Percentiles rank a stretch among this genome's conserved stretches.
These are phyloP conservation scores for Anastatus disparis DNA, from an alignment of 1,140 invertebrate genomes.

Conservation along the genomic window DNA sequence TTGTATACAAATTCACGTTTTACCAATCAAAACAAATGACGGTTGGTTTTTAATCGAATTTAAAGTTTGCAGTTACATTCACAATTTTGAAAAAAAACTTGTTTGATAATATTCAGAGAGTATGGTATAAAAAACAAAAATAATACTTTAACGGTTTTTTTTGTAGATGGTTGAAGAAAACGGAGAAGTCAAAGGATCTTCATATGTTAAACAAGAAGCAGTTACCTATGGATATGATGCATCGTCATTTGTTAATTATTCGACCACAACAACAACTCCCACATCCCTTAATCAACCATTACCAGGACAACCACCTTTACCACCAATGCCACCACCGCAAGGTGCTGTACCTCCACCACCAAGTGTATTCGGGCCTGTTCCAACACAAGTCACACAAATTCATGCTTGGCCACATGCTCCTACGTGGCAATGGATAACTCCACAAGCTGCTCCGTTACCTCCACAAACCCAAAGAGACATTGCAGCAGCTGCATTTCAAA, in stretches of 20 bases:
- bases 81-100: not conserved
- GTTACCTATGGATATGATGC: constrained; percentile 53
- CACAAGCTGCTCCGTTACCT: constrained; percentile 49
- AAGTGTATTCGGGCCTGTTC: constrained; percentile 57
- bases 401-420: constrained; percentile 58
- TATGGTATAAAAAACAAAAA: too few relatives aligned
- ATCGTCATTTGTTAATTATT: constrained; percentile 40
- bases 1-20: not conserved
- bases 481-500: constrained; percentile 51
- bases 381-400: constrained; percentile 58
- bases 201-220: constrained; percentile 52
- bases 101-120: not conserved
- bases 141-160: not conserved
- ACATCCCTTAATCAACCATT: constrained; percentile 56
- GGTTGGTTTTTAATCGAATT: not conserved
- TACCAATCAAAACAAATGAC: not conserved
- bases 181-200: constrained; percentile 50
- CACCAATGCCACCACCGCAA: constrained; percentile 61
- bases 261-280: constrained; percentile 44
- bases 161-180: constrained; percentile 46
- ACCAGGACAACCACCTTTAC: constrained; percentile 63
- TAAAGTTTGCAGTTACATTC: not conserved
- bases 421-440: constrained; percentile 63
- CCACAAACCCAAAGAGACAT: constrained; percentile 51
- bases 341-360: constrained; percentile 59